Evolutionary conservation across 2,888 invertebrate genomes (phyloP), one percentile per base, ranked within the genome.

Genomic region (Andrena marginata): DNA sequence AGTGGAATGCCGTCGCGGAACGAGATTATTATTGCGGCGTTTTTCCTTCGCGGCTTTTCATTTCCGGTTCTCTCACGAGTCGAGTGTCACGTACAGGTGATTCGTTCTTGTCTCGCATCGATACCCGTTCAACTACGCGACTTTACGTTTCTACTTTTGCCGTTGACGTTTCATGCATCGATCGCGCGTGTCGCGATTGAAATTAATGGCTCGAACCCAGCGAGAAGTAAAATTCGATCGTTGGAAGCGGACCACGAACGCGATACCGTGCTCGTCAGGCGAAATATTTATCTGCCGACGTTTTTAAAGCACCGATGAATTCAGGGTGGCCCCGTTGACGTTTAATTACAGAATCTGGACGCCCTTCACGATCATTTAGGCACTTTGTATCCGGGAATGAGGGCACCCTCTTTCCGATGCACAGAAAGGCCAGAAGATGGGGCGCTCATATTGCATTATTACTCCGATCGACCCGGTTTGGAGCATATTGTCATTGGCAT

Each of bases 401-500:
- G 97, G 89, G 98, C 98, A 0, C 99, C 99, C 0, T 99, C 99
- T 0, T 99, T 99, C 95, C 96, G 99, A 23, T 99, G 99, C 94
- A 98, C 98, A 0, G 98, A 98, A 92, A 94, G 97, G 76, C 96
- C 97, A 6, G 97, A 97, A 94, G 98, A 98, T 94, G 98, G 98
- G 0, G 97, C 97, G 0, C 95, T 99, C 48, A 96, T 99, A 54
- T 96, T 99, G 26, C 99, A 99, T 94, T 99, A 99, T 94, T 99
- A 99, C 94, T 99, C 99, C 0, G 98, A 99, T 89, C 96, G 99
- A 85, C 98, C 98, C 3, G 98, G 98, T 4, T 95, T 99, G 88
- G 98, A 99, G 93, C 97, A 98, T 91, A 99, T 99, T 92, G 99
- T 99, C 82, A 99, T 98, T 92, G 99, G 99, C 35, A 99, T 99